Percentiles rank a stretch among this genome's conserved stretches.
These are phyloP conservation scores for Sesia apiformis DNA, from an alignment of 2,888 invertebrate species.

Conservation along the genomic window DNA sequence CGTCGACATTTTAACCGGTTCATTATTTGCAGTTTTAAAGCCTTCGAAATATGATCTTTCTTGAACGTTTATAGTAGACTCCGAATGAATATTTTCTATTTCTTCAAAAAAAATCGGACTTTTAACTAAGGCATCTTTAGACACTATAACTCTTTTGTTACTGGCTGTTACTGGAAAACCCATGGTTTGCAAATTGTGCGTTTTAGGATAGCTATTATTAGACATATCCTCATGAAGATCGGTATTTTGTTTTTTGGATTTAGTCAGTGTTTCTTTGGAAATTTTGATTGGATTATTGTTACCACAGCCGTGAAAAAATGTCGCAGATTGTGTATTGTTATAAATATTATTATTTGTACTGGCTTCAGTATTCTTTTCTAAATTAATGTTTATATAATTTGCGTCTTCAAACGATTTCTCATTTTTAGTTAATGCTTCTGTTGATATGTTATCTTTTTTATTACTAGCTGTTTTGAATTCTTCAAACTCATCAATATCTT, in stretches of 20 bases:
- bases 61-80: not conserved
- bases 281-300: constrained; percentile 41
- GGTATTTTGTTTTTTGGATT: constrained; percentile 29
- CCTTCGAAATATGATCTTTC: constrained; percentile 10
- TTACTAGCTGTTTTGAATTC: constrained; percentile 39
- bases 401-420: constrained; percentile 33
- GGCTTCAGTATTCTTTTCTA: not conserved
- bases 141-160: constrained; percentile 5
- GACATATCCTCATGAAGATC: constrained; percentile 10
- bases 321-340: not conserved
- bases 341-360: not conserved
- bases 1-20: constrained; percentile 24
- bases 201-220: not conserved
- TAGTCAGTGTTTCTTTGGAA: constrained; percentile 29
- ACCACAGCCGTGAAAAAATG: not conserved
- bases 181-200: too few relatives aligned
- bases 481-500: constrained; percentile 13
- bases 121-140: constrained; percentile 22
- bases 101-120: constrained; percentile 23
- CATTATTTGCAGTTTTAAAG: constrained; percentile 44
- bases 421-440: constrained; percentile 30
- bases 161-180: not conserved
- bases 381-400: constrained; percentile 4
- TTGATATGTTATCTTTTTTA: constrained; percentile 23
- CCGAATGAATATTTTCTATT: not conserved